phyloP scores from a whole-genome alignment of 1,140 invertebrate species.

The Akabosia matsudoensis region DNA sequence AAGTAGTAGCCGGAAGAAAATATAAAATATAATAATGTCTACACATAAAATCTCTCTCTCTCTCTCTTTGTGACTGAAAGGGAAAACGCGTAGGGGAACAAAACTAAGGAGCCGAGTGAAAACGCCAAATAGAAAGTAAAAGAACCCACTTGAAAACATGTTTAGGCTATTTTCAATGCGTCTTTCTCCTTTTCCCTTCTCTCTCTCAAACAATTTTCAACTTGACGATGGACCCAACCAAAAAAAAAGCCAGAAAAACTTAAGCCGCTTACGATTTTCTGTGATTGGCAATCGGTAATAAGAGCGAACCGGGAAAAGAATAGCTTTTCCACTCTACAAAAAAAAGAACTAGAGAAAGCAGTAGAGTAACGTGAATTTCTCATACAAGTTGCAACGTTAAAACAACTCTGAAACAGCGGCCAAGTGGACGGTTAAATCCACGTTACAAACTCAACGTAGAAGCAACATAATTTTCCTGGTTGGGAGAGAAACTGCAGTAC shows the following conservation, averaged over 20 bases:
- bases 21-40: no score
- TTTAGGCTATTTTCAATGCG: neutral
- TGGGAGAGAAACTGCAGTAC: no score
- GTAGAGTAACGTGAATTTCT: no score
- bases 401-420: no score
- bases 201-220: neutral
- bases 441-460: no score
- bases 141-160: slow-evolving; percentile 19
- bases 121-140: neutral
- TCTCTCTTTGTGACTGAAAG: neutral
- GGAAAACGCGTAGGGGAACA: neutral
- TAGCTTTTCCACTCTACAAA: slow-evolving; percentile 23
- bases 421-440: no score
- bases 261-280: slow-evolving; percentile 45
- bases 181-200: neutral
- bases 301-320: slow-evolving; percentile 37
- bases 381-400: no score
- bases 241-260: neutral
- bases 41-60: no score
- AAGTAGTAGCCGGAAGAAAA: neutral
- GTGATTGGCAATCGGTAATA: slow-evolving; percentile 46
- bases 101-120: neutral
- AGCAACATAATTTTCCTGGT: no score
- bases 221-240: slow-evolving; percentile 9
- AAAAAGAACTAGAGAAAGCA: neutral